A percentile compares a stretch with the other conserved stretches of the same genome.
phyloP scores from a whole-genome alignment of 2,888 invertebrate genomes.

The Agrochola macilenta region DNA sequence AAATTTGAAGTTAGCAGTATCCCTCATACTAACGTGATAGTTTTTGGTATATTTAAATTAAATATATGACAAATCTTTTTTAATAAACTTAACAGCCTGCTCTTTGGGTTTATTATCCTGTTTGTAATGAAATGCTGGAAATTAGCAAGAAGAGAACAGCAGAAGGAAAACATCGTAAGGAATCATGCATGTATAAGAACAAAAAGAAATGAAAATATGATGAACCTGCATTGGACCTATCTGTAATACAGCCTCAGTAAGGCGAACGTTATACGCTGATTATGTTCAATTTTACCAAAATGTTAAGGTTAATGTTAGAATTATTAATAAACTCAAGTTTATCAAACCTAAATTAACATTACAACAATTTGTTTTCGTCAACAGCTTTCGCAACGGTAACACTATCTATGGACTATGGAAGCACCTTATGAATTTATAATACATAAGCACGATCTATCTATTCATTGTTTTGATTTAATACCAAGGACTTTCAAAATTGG shows the following conservation, averaged over 20 bases:
- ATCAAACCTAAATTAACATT: conserved; percentile 48
- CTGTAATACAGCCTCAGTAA: background rate
- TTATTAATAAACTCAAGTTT: conserved; percentile 44
- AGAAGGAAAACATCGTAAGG: background rate
- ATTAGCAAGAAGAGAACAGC: background rate
- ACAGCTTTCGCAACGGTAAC: conserved; percentile 2
- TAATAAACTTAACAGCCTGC: conserved; percentile 7
- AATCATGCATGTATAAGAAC: background rate
- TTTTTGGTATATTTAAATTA: background rate
- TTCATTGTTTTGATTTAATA: conserved; percentile 2
- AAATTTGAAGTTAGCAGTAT: background rate
- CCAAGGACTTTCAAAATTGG: background rate
- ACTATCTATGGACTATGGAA: background rate
- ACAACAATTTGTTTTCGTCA: conserved; percentile 10
- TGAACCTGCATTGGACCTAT: background rate
- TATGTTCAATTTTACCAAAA: background rate
- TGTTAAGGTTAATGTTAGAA: conserved; percentile 45
- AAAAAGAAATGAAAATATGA: background rate
- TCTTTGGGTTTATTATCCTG: conserved; percentile 5
- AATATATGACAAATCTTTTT: background rate
- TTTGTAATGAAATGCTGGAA: background rate
- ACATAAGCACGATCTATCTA: background rate
- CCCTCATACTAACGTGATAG: background rate
- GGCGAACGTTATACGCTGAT: background rate
- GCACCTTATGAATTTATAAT: background rate